Evolutionary conservation across 1,140 invertebrate genomes (phyloP).

Genomic region (Coenobita brevimanus): DNA sequence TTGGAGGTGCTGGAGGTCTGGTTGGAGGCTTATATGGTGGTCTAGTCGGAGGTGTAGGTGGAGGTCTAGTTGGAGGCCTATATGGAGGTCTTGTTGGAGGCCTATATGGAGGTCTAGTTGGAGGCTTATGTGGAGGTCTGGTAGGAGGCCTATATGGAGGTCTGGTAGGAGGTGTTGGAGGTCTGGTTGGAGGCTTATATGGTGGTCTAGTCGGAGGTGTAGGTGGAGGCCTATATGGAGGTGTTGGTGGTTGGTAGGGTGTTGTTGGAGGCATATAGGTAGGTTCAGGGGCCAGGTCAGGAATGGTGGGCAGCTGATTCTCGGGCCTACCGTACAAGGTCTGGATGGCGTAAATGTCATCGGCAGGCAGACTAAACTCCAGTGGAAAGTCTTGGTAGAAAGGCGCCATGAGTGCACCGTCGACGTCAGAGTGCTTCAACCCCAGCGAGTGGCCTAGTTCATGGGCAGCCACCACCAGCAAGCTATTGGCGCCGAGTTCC

Average conservation of each 20-base stretch:
- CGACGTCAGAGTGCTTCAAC: constrained; percentile 72
- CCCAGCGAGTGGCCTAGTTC: constrained; percentile 75
- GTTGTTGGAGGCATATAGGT: no score
- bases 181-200: constrained; percentile 8
- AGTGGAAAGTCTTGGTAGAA: constrained; percentile 75
- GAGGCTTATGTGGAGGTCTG: constrained; percentile 62
- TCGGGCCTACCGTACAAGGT: constrained; percentile 73
- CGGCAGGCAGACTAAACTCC: constrained; percentile 76
- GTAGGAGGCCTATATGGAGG: background rate
- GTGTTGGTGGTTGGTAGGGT: background rate
- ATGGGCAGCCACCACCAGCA: constrained; percentile 75
- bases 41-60: background rate
- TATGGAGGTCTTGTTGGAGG: no score
- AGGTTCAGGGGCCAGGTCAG: no score
- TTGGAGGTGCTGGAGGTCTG: background rate
- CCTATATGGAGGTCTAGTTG: constrained; percentile 73
- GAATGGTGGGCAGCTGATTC: background rate
- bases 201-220: background rate
- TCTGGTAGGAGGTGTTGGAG: background rate
- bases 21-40: no score
- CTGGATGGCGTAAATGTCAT: constrained; percentile 75
- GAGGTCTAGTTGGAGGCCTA: constrained; percentile 15
- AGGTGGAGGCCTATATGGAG: constrained; percentile 12
- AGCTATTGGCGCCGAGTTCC: constrained; percentile 72
- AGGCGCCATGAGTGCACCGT: constrained; percentile 74